Conservation (phyloP, 1,140 invertebrate genomes). For the Drosophila funebris region DNA sequence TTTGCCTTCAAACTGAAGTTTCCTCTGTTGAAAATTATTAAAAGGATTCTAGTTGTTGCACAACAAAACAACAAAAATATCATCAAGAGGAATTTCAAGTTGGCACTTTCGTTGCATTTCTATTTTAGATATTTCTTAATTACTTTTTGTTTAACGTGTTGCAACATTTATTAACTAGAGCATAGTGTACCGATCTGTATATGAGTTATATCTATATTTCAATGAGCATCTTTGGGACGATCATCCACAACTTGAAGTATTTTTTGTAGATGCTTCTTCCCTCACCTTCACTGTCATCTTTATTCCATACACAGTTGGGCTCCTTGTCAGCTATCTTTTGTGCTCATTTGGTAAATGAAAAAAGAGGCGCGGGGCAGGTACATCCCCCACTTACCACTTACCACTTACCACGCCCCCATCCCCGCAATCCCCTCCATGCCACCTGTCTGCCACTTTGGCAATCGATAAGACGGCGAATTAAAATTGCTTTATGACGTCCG, state of each 20-base stretch:
- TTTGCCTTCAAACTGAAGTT: background rate
- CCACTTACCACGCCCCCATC: background rate
- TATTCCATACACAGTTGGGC: background rate
- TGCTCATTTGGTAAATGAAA: constrained; percentile 38
- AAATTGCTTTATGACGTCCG: constrained; percentile 35
- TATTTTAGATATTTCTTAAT: too few species aligned
- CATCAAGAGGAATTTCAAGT: too few species aligned
- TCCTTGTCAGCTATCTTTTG: constrained; percentile 17
- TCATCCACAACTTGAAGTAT: background rate
- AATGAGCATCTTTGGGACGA: background rate
- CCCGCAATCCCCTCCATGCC: background rate
- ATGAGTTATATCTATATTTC: too few species aligned
- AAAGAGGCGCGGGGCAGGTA: constrained; percentile 11
- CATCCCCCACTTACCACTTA: too few species aligned
- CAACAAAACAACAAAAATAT: too few species aligned
- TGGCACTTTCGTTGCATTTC: too few species aligned
- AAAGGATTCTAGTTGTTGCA: background rate
- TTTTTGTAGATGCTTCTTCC: background rate
- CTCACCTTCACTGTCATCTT: background rate
- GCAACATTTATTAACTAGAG: too few species aligned
- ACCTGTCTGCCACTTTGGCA: constrained; percentile 1
- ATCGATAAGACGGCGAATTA: constrained; percentile 56
- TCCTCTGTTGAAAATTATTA: background rate
- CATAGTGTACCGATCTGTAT: too few species aligned
- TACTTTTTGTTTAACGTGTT: too few species aligned